These are phyloP conservation scores for Stenotaenia linearis DNA, from an alignment of 2,888 invertebrate species.

Conservation along the genomic window DNA sequence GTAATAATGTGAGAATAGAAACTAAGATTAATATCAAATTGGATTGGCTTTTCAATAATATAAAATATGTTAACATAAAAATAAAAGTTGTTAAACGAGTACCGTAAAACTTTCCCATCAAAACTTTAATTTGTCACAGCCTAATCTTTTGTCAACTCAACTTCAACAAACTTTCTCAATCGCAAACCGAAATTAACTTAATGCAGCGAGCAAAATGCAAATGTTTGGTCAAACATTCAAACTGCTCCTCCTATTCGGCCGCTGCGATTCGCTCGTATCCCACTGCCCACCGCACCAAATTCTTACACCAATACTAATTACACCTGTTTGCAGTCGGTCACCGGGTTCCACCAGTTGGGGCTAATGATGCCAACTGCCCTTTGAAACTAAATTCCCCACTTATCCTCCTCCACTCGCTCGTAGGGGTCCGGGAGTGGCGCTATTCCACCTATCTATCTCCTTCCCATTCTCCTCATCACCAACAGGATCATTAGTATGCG, in stretches of 20 bases:
- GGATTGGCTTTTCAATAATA: neutral
- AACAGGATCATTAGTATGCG: neutral
- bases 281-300: neutral
- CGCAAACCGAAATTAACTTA: neutral
- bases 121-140: no score
- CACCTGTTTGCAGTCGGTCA: constrained; percentile 16
- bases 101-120: no score
- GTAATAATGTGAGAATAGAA: neutral
- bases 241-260: neutral
- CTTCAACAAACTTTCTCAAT: neutral
- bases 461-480: neutral
- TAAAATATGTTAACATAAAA: neutral
- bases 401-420: neutral
- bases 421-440: neutral
- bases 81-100: neutral
- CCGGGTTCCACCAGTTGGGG: neutral
- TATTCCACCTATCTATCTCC: neutral
- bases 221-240: neutral
- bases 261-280: neutral
- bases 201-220: neutral
- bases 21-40: neutral
- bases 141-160: neutral
- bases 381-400: constrained; percentile 19
- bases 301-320: constrained; percentile 26
- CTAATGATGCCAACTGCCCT: constrained; percentile 17